phyloP scores from a whole-genome alignment of 2,797 vertebrate genomes.

The Phoeniculus purpureus region DNA sequence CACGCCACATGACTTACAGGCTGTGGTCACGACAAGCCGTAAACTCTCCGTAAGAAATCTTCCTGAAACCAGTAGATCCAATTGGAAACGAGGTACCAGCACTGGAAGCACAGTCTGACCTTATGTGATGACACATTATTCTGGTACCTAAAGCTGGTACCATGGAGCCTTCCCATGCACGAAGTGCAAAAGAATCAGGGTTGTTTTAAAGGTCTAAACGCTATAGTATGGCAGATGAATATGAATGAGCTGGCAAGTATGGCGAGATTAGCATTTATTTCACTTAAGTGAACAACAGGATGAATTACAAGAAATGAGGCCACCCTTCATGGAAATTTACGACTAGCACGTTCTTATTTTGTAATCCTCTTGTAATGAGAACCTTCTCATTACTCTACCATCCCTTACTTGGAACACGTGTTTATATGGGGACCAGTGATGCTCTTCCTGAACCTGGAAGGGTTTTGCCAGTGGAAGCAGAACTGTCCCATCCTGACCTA shows the following conservation, averaged over 20 bases:
- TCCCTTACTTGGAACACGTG: background rate
- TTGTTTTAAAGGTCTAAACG: constrained; percentile 50
- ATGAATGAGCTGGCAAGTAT: constrained; percentile 51
- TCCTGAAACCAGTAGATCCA: background rate
- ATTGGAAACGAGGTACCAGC: background rate
- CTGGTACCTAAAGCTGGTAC: background rate
- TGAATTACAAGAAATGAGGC: constrained; percentile 58
- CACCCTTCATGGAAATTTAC: constrained; percentile 60
- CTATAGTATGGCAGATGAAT: constrained; percentile 32
- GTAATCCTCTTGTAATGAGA: constrained; percentile 60
- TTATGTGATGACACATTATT: background rate
- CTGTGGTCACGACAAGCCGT: background rate
- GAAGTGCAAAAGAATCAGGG: background rate
- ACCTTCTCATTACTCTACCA: constrained; percentile 4
- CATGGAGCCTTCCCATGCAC: background rate
- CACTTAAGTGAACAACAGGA: constrained; percentile 67
- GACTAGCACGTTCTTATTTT: constrained; percentile 58
- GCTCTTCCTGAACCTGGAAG: background rate
- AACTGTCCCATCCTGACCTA: background rate
- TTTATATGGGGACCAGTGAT: background rate
- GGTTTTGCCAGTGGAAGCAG: background rate
- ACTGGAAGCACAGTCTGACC: background rate
- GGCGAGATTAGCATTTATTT: constrained; percentile 49
- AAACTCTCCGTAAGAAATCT: background rate
- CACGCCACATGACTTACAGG: no score